phyloP scores from a whole-genome alignment of 2,113 vertebrate species.

The Grammomys surdaster region DNA sequence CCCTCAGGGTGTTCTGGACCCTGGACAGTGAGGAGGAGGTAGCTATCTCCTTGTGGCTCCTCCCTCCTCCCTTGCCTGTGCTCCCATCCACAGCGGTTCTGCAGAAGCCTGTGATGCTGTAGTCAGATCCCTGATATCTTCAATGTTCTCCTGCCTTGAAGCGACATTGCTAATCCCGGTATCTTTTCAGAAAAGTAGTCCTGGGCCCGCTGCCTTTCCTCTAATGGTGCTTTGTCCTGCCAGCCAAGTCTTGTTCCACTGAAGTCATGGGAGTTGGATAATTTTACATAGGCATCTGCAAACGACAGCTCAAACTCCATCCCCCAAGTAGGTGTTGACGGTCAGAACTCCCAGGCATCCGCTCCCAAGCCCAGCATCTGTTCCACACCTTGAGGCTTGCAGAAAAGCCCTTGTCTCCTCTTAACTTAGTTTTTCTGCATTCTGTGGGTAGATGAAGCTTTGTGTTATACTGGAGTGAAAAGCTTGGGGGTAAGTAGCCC shows the following conservation, averaged over 20 bases:
- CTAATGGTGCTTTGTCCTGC: not conserved
- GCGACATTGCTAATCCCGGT: not conserved
- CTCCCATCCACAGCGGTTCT: not conserved
- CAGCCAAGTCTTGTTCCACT: slow-evolving; percentile 61
- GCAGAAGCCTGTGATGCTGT: not conserved
- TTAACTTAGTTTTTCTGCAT: not conserved
- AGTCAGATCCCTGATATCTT: not conserved
- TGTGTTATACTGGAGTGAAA: not conserved
- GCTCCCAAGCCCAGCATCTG: slow-evolving; percentile 24
- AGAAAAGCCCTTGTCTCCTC: not conserved
- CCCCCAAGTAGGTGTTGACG: slow-evolving; percentile 64
- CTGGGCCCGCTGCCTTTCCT: slow-evolving; percentile 31
- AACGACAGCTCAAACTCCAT: slow-evolving; percentile 38
- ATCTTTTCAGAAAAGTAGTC: not conserved
- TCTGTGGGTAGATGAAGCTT: not conserved
- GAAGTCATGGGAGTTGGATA: slow-evolving; percentile 54
- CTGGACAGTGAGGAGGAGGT: not conserved
- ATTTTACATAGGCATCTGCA: slow-evolving; percentile 68
- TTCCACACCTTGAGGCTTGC: not conserved
- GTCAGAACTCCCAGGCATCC: slow-evolving; percentile 51
- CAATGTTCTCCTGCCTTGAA: not conserved
- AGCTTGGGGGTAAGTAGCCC: not conserved
- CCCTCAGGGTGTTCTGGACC: not conserved
- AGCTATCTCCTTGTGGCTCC: not conserved
- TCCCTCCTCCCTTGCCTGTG: not conserved